A percentile compares a stretch with the other conserved stretches of the same genome.
These are phyloP conservation scores for Nowickia ferox DNA, from an alignment of 2,888 invertebrate genomes.

Conservation along the genomic window DNA sequence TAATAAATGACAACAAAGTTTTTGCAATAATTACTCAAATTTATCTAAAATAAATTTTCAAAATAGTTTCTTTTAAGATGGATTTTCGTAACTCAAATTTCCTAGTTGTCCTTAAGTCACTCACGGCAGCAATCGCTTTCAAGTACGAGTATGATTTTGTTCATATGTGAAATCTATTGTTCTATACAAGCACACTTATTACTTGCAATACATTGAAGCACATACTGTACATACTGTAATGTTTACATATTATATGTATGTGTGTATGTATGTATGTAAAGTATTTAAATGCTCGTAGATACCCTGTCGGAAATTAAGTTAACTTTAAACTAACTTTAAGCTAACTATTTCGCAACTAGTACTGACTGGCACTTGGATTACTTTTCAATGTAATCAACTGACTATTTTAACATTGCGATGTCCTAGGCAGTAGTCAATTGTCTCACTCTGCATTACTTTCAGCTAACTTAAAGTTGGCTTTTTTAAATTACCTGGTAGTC, in stretches of 20 bases:
- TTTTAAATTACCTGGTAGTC: too few relatives aligned
- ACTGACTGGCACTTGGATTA: too few relatives aligned
- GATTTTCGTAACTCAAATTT: slow-evolving; percentile 11
- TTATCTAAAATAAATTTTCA: not conserved
- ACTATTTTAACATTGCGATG: too few relatives aligned
- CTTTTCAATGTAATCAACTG: too few relatives aligned
- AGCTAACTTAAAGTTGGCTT: too few relatives aligned
- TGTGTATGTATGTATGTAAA: not conserved
- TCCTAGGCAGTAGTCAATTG: too few relatives aligned
- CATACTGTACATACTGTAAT: not conserved
- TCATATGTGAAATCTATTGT: slow-evolving; percentile 45
- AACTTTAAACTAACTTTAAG: too few relatives aligned
- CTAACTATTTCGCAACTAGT: too few relatives aligned
- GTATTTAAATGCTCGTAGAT: not conserved
- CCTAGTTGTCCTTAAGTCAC: slow-evolving; percentile 1
- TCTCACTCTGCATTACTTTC: too few relatives aligned
- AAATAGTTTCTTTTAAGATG: not conserved
- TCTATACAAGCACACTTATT: not conserved
- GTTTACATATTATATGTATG: not conserved
- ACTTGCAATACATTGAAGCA: not conserved
- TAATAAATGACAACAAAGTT: too few relatives aligned
- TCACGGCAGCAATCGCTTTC: not conserved
- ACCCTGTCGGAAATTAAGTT: too few relatives aligned
- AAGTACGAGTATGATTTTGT: slow-evolving; percentile 45
- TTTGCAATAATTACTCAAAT: too few relatives aligned